Evolutionary conservation across 53 echinoderm and acorn worm genomes (phyloP), one percentile per base, ranked within the genome.

Genomic region (Temnopleurus reevesii): DNA sequence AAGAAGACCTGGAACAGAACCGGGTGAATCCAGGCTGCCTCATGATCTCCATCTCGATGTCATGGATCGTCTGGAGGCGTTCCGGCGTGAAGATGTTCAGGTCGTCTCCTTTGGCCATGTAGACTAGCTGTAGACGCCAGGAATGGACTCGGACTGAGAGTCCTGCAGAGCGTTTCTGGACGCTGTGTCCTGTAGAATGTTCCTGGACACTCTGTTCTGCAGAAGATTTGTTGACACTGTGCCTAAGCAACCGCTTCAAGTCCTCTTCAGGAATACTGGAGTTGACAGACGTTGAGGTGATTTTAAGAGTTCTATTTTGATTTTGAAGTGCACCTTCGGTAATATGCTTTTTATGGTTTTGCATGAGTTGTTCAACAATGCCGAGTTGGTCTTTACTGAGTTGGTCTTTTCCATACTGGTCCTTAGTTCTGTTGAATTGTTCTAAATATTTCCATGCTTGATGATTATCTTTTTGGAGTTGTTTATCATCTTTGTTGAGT

Each of bases 11-110:
- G 8, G 94, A 53, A 64, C 98, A 97, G 90, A 94, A 97, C 18
- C 87, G 46, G 36, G 88, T 91, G 45, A 95, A 97, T 4, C 76
- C 86, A 2, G 91, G 76, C 30, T 95, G 95, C 26, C 59, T 76
- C 94, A 95, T 97, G 45, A 97, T 94, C 15, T 57, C 58, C 94
- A 94, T 91, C 84, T 97, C 98, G 0, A 95, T 63, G 12, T 94
- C 66, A 77, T 95, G 98, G 19, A 97, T 97, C 2, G 89, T 92
- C 86, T 90, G 53, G 2, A 95, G 91, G 28, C 98, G 86, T 29
- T 97, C 98, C 8, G 89, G 27, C 1, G 98, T 97, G 61, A 97
- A 97, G 77, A 97, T 95, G 83, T 95, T 94, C 53, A 83, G 19
- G 44, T 93, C 93, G 0, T 89, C 76, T 17, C 94, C 95, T 71